Evolutionary conservation across 2,888 invertebrate species (phyloP).

Genomic region (Hydrotaea diabolus): DNA sequence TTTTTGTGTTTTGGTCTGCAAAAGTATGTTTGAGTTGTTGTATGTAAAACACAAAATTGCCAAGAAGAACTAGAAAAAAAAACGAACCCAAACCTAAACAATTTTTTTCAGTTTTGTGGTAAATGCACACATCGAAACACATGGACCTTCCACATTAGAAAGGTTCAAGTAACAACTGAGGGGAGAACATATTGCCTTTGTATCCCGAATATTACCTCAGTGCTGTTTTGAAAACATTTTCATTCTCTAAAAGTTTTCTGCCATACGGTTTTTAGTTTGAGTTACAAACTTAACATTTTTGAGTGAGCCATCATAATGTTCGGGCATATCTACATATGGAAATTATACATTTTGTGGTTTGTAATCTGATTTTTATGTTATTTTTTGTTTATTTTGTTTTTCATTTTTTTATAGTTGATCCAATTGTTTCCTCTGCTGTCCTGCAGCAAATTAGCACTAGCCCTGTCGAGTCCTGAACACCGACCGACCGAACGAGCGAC

Average conservation of each 20-base stretch:
- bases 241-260: too few relatives aligned
- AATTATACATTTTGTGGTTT: constrained; percentile 37
- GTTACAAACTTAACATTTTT: too few relatives aligned
- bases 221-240: too few relatives aligned
- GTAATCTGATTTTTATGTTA: constrained; percentile 52
- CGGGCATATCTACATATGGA: too few relatives aligned
- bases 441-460: constrained; percentile 7
- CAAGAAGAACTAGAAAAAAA: background rate
- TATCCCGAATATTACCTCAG: too few relatives aligned
- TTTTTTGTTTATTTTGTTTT: background rate
- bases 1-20: background rate
- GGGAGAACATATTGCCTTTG: too few relatives aligned
- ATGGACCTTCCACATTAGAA: too few relatives aligned
- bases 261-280: too few relatives aligned
- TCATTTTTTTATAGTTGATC: background rate
- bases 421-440: background rate
- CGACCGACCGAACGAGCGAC: background rate
- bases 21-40: too few relatives aligned
- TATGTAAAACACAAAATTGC: background rate
- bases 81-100: background rate
- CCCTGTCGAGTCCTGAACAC: background rate
- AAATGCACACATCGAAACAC: constrained; percentile 26
- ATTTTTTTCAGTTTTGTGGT: constrained; percentile 36
- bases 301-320: constrained; percentile 28
- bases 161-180: too few relatives aligned